Evolutionary conservation across 2,113 vertebrate species (phyloP).

Genomic region (Hydrolagus affinis): DNA sequence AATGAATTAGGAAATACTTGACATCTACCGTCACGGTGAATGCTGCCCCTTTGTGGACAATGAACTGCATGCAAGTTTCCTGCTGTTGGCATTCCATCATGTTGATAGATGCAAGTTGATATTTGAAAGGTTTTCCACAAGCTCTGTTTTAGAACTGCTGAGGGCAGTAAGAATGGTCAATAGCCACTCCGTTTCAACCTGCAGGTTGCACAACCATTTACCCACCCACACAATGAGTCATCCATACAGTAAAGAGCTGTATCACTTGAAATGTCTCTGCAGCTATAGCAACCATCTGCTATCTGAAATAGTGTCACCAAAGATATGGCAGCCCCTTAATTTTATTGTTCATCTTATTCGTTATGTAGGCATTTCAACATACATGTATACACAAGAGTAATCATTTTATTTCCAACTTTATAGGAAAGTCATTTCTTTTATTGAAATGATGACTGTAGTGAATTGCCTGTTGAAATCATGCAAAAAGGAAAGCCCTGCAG

Average conservation of each 20-base stretch:
- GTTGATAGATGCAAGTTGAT: too few relatives aligned
- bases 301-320: neutral
- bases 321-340: neutral
- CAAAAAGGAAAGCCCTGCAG: neutral
- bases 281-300: neutral
- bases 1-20: neutral
- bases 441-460: neutral
- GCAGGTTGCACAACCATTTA: neutral
- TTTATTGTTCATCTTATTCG: neutral
- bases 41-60: conserved; percentile 27
- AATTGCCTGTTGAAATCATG: neutral
- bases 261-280: neutral
- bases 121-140: too few relatives aligned
- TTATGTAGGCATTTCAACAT: neutral
- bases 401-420: neutral
- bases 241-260: neutral
- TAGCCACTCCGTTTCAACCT: neutral
- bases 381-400: neutral
- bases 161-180: too few relatives aligned
- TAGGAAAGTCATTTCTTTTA: too few relatives aligned
- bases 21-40: neutral
- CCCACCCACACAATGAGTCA: neutral
- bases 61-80: neutral
- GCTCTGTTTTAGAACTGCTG: too few relatives aligned
- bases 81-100: too few relatives aligned